Conservation (phyloP, 2,888 invertebrate genomes). For the Melanchra persicariae region DNA sequence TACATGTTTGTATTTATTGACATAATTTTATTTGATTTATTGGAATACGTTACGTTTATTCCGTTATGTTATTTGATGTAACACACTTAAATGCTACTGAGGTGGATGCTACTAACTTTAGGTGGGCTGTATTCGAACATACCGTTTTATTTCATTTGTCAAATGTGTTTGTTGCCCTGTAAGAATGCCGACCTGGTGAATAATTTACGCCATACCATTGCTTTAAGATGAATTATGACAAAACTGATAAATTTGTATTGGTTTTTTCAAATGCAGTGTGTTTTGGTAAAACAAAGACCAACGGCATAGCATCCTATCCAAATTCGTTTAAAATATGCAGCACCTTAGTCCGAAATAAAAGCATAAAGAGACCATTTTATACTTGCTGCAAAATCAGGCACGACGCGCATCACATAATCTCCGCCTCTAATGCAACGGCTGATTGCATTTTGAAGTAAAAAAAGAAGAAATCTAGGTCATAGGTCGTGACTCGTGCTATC, state of each 20-base stretch:
- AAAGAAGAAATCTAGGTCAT: slow-evolving; percentile 47
- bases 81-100: neutral
- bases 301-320: neutral
- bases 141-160: neutral
- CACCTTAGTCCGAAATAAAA: neutral
- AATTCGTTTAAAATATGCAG: neutral
- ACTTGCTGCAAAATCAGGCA: slow-evolving; percentile 13
- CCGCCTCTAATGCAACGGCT: slow-evolving; percentile 36
- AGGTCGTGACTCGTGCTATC: slow-evolving; percentile 58
- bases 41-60: slow-evolving; percentile 3
- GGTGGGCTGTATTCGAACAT: neutral
- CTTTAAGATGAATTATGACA: neutral
- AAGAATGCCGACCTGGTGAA: neutral
- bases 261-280: neutral
- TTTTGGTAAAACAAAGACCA: neutral
- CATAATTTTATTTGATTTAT: slow-evolving; percentile 31
- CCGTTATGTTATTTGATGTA: slow-evolving; percentile 7
- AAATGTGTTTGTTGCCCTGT: neutral
- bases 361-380: neutral
- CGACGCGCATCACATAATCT: slow-evolving; percentile 37
- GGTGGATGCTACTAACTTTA: neutral
- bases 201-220: neutral
- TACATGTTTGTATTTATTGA: slow-evolving; percentile 10
- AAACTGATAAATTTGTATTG: neutral
- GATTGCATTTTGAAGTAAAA: slow-evolving; percentile 53